Evolutionary conservation across 2,888 invertebrate genomes (phyloP), one percentile per base, ranked within the genome.

Genomic region (Muscina levida): DNA sequence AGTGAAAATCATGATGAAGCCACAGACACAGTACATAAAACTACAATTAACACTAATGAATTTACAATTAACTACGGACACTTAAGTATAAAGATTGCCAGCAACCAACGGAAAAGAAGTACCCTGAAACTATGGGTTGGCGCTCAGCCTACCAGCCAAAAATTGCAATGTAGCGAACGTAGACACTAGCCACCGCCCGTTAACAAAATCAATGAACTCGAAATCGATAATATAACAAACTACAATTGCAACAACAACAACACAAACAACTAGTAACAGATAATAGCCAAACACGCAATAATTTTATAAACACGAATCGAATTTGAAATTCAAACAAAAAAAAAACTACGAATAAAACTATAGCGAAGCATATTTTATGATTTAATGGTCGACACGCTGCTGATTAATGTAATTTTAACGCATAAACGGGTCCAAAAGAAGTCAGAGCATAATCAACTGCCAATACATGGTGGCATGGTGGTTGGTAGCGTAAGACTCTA

Each of bases 141-240:
- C 6, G 46, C 15, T 15, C 17, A 19, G 10, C 48, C 48, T 19
- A 46, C 6, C 6, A 19, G 19, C 19, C 48, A 31, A 31, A 6
- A 48, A 15, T 19, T 48, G 1, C 48, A 17, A 46, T 37, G n/a
- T n/a, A n/a, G n/a, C n/a, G n/a, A n/a, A 37, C 37, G 37, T 10
- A 37, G 37, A 11, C 15, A 46, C 17, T n/a, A 11, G 24, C 10
- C 53, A 1, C 22, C 44, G 10, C 24, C 51, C 73, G 73, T 2
- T 59, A 3, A 53, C 13, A 71, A n/a, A 71, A 71, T 74, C 77
- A 81, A 77, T 81, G 80, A 81, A 77, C 80, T 72, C 71, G 13
- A 17, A 44, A 74, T 71, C 73, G 57, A 81, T 68, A 65, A 66
- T 37, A 59, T 37, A 39, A 39, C 8, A 15, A 59, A 39, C 37